A percentile compares a stretch with the other conserved stretches of the same genome.
phyloP scores from a whole-genome alignment of 2,888 invertebrate genomes.

The Opisthograptis luteolata region DNA sequence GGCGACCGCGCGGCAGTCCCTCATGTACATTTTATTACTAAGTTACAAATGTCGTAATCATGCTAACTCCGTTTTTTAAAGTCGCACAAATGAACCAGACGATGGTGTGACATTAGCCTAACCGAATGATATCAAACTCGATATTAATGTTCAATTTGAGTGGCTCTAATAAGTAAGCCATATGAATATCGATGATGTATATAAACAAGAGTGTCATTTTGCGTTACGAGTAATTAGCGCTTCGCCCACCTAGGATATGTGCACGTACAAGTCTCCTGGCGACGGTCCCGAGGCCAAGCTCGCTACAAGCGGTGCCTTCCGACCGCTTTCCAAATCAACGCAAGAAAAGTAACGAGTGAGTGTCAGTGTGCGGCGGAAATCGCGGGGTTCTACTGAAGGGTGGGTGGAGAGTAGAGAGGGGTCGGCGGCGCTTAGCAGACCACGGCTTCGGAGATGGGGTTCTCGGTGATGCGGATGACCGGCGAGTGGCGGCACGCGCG shows the following conservation, averaged over 20 bases:
- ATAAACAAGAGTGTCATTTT: constrained; percentile 37
- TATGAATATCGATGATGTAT: constrained; percentile 53
- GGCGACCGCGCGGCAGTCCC: constrained; percentile 35
- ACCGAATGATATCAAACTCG: constrained; percentile 49
- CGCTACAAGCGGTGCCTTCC: constrained; percentile 7
- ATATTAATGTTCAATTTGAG: constrained; percentile 44
- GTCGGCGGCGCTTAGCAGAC: constrained; percentile 85
- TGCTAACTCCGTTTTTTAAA: constrained; percentile 43
- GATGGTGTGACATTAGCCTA: constrained; percentile 47
- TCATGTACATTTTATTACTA: constrained; percentile 47
- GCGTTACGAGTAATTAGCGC: constrained; percentile 2
- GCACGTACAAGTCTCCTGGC: constrained; percentile 40
- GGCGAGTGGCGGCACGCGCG: constrained; percentile 81
- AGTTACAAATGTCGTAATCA: constrained; percentile 48
- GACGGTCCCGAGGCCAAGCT: constrained; percentile 1
- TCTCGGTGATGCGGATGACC: constrained; percentile 91
- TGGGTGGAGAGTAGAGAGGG: background rate
- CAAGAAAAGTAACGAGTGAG: constrained; percentile 4
- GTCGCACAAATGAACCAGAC: constrained; percentile 45
- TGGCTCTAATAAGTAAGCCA: constrained; percentile 54
- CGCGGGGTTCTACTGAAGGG: constrained; percentile 1
- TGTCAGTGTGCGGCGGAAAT: background rate
- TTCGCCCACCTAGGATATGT: constrained; percentile 49
- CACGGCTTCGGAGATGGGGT: constrained; percentile 90
- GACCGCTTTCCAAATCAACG: background rate